Percentiles rank a stretch among this genome's conserved stretches.
Evolutionary conservation across 2,797 vertebrate genomes (phyloP).

Genomic region (Pipistrellus pipistrellus): DNA sequence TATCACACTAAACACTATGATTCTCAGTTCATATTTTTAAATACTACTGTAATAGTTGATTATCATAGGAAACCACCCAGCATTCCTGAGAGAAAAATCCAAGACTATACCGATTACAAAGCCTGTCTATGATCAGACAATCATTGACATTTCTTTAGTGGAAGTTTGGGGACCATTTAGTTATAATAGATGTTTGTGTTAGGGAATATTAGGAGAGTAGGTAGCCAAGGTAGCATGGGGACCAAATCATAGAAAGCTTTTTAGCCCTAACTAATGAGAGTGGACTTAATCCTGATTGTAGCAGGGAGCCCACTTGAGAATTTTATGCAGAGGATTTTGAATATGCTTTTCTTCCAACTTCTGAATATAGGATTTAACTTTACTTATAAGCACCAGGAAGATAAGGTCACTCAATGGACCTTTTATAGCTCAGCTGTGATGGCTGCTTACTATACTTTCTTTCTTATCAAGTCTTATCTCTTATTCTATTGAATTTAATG

Average conservation of each 20-base stretch:
- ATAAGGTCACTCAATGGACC: background rate
- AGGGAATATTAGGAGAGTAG: background rate
- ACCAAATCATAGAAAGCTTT: constrained; percentile 34
- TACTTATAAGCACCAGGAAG: constrained; percentile 15
- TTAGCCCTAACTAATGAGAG: constrained; percentile 43
- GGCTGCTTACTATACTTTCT: background rate
- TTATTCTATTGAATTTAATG: constrained; percentile 3
- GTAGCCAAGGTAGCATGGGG: background rate
- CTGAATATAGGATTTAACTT: constrained; percentile 57
- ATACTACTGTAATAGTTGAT: background rate
- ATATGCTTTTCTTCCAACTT: constrained; percentile 55
- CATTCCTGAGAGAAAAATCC: constrained; percentile 33
- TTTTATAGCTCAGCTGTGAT: background rate
- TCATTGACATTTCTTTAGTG: background rate
- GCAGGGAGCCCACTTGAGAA: background rate
- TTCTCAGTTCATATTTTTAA: constrained; percentile 60
- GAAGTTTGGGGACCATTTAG: background rate
- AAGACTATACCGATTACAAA: background rate
- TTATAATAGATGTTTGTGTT: constrained; percentile 12
- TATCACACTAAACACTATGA: background rate
- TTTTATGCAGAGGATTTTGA: constrained; percentile 60
- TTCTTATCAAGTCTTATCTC: constrained; percentile 10
- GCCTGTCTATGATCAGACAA: background rate
- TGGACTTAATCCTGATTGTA: constrained; percentile 52
- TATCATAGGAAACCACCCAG: constrained; percentile 11